Conservation (phyloP, 1,140 invertebrate species). For the Cyphomyrmex costatus region DNA sequence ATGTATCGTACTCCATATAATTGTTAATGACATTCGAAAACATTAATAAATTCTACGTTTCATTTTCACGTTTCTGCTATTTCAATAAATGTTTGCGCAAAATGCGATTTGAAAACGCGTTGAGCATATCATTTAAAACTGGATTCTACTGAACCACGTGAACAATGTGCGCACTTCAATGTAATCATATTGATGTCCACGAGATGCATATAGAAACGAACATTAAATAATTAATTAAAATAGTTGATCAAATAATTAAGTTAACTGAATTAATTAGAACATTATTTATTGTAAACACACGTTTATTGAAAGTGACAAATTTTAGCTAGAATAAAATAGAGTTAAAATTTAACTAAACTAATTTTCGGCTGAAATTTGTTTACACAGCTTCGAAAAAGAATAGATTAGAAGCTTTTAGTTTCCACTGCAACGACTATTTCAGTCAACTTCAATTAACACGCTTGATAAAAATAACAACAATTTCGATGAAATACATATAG, state of each 20-base stretch:
- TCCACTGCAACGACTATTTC: not conserved
- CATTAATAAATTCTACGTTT: not conserved
- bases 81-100: not conserved
- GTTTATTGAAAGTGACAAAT: not conserved
- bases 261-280: not conserved
- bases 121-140: not conserved
- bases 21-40: not conserved
- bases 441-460: not conserved
- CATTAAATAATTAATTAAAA: not conserved
- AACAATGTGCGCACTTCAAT: not conserved
- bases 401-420: not conserved
- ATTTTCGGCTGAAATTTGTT: not conserved
- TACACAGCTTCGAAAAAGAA: not conserved
- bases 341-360: not conserved
- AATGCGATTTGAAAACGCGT: not conserved
- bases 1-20: not conserved
- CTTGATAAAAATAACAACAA: not conserved
- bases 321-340: not conserved
- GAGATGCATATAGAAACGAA: not conserved
- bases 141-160: not conserved
- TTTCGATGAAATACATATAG: not conserved
- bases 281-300: not conserved
- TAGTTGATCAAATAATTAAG: no score
- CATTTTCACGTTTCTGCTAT: not conserved
- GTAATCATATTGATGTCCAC: not conserved